Evolutionary conservation across 2,797 vertebrate genomes (phyloP), one percentile per base, ranked within the genome.

Genomic region (Prionace glauca): DNA sequence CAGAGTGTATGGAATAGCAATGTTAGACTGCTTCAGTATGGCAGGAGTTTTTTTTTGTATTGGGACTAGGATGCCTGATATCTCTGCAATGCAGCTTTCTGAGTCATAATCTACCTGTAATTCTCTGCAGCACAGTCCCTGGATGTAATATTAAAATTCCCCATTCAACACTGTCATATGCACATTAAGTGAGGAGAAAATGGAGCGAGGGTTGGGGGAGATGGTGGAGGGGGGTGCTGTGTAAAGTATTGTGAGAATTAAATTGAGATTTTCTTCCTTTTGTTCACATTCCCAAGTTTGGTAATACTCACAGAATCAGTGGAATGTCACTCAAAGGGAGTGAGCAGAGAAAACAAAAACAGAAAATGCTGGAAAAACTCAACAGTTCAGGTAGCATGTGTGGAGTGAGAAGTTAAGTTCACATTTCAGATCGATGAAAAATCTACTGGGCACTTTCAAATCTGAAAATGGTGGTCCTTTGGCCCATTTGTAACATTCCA

Each of bases 71-170:
- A 67, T 65, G 32, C 60, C 60, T 65, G 32, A 91, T 67, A 91
- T 91, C 88, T 67, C 88, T 67, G 88, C 60, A 91, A 91, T 91
- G 60, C 62, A 91, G 88, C 88, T 67, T 91, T n/a, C 88, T 91
- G 62, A 91, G 32, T 91, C 60, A 65, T 62, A 62, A 90, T 18
- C 62, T 91, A 65, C 32, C 88, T 88, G 50, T 60, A 88, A 91
- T 20, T n/a, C 88, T 36, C 62, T 22, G 65, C 16, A 65, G 88
- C 20, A 3, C 16, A 67, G 29, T 91, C 62, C 18, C 32, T 20
- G 62, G 60, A 91, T 65, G 32, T n/a, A 91, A 22, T 32, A 8
- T 3, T 18, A 36, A 91, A 65, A 91, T 91, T 32, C 5, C 60
- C 16, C 18, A 91, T 0, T n/a, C 60, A 91, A 91, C 18, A n/a